A percentile compares a stretch with the other conserved stretches of the same genome.
Conservation (phyloP, 2,113 vertebrate species). For the Plotosus lineatus region DNA sequence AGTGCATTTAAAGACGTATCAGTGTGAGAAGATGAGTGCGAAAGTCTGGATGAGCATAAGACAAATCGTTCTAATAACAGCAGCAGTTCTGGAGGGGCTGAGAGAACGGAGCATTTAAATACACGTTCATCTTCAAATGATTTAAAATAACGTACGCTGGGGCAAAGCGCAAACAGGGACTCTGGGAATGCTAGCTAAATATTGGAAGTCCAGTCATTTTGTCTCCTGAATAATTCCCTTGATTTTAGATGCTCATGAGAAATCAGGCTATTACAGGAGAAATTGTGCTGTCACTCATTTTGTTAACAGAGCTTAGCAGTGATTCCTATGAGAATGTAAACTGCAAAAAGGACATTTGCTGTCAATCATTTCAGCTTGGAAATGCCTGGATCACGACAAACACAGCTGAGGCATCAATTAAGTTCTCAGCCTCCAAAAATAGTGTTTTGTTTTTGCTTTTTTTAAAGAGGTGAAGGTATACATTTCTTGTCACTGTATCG, state of each 20-base stretch:
- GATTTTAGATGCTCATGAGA: neutral
- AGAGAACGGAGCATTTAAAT: neutral
- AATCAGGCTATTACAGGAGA: too few relatives aligned
- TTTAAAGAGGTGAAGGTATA: too few relatives aligned
- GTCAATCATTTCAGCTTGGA: constrained; percentile 3
- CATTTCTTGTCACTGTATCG: too few relatives aligned
- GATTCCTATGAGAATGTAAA: neutral
- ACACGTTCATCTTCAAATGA: neutral
- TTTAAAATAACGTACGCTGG: neutral
- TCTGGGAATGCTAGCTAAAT: neutral
- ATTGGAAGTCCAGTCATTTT: neutral
- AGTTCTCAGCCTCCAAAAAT: too few relatives aligned
- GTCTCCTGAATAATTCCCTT: neutral
- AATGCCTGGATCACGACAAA: neutral
- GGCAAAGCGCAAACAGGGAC: neutral
- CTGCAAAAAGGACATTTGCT: neutral
- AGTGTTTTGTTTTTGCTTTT: too few relatives aligned
- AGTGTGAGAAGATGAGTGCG: neutral
- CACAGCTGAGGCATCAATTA: neutral
- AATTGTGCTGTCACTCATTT: neutral
- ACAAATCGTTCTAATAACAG: neutral
- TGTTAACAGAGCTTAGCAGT: neutral
- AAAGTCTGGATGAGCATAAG: neutral
- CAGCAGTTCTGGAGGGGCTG: neutral
- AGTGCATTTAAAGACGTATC: neutral